These are phyloP conservation scores for Blennius ocellaris DNA, from an alignment of 2,113 vertebrate species.

Conservation along the genomic window DNA sequence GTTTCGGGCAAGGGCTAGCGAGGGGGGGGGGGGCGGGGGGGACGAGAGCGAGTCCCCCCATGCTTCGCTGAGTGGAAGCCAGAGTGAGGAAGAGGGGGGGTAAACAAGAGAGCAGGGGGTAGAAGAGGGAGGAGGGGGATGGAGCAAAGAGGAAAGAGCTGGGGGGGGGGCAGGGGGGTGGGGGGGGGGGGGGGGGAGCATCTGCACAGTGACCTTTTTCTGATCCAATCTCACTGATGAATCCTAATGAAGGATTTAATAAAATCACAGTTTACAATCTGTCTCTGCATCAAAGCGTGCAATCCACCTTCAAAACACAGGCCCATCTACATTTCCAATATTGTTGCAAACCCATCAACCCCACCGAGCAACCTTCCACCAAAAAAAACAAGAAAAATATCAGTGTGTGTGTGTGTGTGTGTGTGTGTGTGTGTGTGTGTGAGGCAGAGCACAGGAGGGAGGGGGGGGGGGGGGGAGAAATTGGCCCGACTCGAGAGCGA, in stretches of 20 bases:
- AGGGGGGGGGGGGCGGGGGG: constrained; percentile 36
- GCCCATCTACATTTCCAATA: constrained; percentile 82
- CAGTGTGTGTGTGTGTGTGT: no score
- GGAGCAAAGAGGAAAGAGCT: constrained; percentile 45
- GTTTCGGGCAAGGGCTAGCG: constrained; percentile 67
- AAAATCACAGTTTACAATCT: constrained; percentile 89
- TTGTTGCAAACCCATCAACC: constrained; percentile 71
- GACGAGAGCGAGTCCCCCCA: constrained; percentile 36
- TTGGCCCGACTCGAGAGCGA: constrained; percentile 71
- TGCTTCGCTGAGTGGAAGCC: constrained; percentile 35
- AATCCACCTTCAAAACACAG: constrained; percentile 85
- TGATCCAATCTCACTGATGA: constrained; percentile 89
- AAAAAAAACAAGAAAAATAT: constrained; percentile 20
- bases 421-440: no score
- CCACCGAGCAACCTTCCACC: constrained; percentile 40
- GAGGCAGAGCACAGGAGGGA: constrained; percentile 9
- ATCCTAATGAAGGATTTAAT: constrained; percentile 91
- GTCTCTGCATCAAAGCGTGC: constrained; percentile 88
- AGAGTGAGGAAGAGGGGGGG: constrained; percentile 15
- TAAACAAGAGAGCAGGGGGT: constrained; percentile 23
- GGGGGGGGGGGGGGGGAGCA: constrained; percentile 58
- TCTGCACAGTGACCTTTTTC: constrained; percentile 88
- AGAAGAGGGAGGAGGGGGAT: constrained; percentile 33
- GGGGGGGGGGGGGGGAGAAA: constrained; percentile 47
- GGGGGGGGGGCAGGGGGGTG: constrained; percentile 24